These are phyloP conservation scores for Timema cristinae DNA, from an alignment of 2,888 invertebrate genomes.

Conservation along the genomic window DNA sequence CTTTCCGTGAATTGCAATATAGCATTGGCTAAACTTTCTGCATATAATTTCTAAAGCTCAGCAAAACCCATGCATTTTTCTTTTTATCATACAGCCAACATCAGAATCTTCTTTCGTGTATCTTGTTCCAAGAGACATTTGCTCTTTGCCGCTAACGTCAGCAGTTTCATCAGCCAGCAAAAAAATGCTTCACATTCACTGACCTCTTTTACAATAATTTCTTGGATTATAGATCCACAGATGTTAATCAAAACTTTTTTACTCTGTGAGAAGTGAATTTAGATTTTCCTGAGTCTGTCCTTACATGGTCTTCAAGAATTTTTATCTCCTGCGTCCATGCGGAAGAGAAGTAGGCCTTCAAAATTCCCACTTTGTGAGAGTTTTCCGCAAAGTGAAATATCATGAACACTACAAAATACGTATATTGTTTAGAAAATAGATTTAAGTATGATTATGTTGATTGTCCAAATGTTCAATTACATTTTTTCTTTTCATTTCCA, in stretches of 20 bases:
- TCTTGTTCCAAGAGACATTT: not conserved
- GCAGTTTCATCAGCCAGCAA: not conserved
- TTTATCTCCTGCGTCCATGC: not conserved
- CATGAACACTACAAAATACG: not conserved
- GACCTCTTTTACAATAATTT: not conserved
- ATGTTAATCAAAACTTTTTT: not conserved
- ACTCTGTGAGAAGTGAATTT: constrained; percentile 1
- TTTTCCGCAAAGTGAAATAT: not conserved
- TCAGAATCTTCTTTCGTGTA: not conserved
- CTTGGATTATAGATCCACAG: not conserved
- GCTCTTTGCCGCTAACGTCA: not conserved
- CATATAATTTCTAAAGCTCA: no score
- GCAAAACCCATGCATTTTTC: no score
- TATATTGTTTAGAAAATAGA: not conserved
- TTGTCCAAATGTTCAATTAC: not conserved
- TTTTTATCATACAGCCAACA: not conserved
- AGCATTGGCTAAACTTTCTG: no score
- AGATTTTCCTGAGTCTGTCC: not conserved
- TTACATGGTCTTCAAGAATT: not conserved
- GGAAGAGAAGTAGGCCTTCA: not conserved
- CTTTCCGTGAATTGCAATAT: no score
- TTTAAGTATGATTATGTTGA: not conserved
- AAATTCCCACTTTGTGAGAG: not conserved
- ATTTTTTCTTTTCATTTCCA: not conserved
- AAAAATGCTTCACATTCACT: not conserved